Base-by-base conservation (phyloP, 2,888 invertebrate species). In the Nephrotoma appendiculata region DNA sequence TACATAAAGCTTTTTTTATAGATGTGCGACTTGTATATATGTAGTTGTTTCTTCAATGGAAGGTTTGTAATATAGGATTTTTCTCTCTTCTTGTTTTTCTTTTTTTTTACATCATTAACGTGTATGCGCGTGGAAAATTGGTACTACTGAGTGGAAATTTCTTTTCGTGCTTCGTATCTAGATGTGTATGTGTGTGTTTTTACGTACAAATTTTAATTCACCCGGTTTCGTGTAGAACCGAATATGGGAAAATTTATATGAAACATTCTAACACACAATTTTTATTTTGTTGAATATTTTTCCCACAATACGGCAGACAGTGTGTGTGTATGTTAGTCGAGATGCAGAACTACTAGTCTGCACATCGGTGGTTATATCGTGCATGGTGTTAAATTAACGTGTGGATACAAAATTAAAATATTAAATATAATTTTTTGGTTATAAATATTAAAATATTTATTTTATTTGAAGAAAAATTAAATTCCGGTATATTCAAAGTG, bases 341-440 rank as follows among this genome's bases (percentile, higher is more conserved):
- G 86, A 86, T 86, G 86, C 86, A 86, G 86, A 86, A 48, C 86
- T 48, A 45, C 41, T 86, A 48, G 86, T 86, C 86, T 86, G 86
- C 86, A 86, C 44, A 86, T 48, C 86, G 86, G 44, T 45, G 45
- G 52, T 86, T 45, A 31, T 52, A 48, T 31, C 43, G 44, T 86
- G 7, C 19, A 19, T 44, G 45, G 43, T 86, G 12, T 5, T 86
- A 45, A 44, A 12, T 44, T 43, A 12, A 43, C 85, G 31, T 86
- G 31, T 86, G 44, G 19, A 43, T 0, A 41, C 12, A 44, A 44
- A 71, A 19, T 71, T 71, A 11, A 31, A 31, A 31, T 2, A 31
- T 31, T 31, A 31, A 31, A 31, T 31, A 2, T 19, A 85, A 85
- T 85, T 42, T 44, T 85, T 85, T 85, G 15, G 12, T 85, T 85